Conservation (phyloP, 1,140 invertebrate genomes). For the Antheraea mylitta region DNA sequence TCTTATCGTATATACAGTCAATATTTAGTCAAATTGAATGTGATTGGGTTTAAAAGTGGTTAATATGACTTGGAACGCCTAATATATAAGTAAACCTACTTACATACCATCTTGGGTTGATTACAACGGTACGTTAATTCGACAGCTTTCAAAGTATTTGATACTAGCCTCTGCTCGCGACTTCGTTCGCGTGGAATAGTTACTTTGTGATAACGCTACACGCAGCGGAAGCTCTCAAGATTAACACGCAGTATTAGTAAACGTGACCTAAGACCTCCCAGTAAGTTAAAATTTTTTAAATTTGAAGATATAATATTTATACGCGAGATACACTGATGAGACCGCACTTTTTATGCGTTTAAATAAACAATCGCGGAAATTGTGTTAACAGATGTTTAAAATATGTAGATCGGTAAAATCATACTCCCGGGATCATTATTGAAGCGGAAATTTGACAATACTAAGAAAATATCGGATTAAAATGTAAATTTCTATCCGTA, state of each 20-base stretch:
- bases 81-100: too few species aligned
- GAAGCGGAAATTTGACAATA: not conserved
- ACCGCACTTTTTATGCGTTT: constrained; percentile 49
- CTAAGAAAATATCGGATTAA: constrained; percentile 1
- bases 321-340: constrained; percentile 24
- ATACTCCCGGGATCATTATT: not conserved
- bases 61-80: too few species aligned
- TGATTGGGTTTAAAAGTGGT: too few species aligned
- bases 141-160: too few species aligned
- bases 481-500: not conserved
- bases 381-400: not conserved
- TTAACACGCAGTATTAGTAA: not conserved
- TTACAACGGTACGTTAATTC: too few species aligned
- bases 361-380: constrained; percentile 33
- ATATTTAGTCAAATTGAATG: too few species aligned
- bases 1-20: too few species aligned
- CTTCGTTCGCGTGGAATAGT: too few species aligned
- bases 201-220: too few species aligned
- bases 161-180: too few species aligned
- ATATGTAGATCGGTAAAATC: not conserved
- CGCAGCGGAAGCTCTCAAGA: too few species aligned
- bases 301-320: constrained; percentile 32
- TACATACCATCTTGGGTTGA: too few species aligned
- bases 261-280: constrained; percentile 29
- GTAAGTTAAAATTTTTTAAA: constrained; percentile 20